These are phyloP conservation scores for Anastrepha obliqua DNA, from an alignment of 1,140 invertebrate species.

Conservation along the genomic window DNA sequence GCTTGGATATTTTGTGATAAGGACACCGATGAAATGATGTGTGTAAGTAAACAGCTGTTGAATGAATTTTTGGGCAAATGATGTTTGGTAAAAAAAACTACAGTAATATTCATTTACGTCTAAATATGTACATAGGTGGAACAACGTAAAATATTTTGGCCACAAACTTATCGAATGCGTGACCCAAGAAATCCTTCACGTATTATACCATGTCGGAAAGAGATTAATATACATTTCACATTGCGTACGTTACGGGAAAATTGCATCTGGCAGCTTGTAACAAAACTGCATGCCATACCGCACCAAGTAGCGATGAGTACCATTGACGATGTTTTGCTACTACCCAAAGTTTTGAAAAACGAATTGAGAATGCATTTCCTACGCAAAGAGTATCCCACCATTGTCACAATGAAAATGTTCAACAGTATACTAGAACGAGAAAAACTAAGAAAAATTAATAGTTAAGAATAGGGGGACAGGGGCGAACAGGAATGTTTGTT, in stretches of 20 bases:
- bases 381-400: constrained; percentile 10
- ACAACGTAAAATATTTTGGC: constrained; percentile 64
- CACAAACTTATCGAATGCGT: constrained; percentile 63
- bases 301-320: background rate
- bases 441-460: background rate
- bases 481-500: too few species aligned
- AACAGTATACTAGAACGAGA: constrained; percentile 5
- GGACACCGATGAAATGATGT: constrained; percentile 77
- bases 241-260: constrained; percentile 60
- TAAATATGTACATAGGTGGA: background rate
- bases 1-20: constrained; percentile 83
- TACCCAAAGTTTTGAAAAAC: constrained; percentile 49
- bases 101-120: background rate
- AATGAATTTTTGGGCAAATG: background rate
- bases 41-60: constrained; percentile 68
- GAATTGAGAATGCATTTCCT: constrained; percentile 22
- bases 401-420: background rate
- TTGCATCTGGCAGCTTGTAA: constrained; percentile 56
- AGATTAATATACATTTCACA: constrained; percentile 68
- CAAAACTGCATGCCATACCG: background rate
- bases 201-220: constrained; percentile 63
- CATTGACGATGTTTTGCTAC: background rate
- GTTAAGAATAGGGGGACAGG: too few species aligned
- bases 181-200: constrained; percentile 62
- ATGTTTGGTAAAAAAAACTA: background rate